These are phyloP conservation scores for Menidia menidia DNA, from an alignment of 2,797 vertebrate genomes.

Conservation along the genomic window DNA sequence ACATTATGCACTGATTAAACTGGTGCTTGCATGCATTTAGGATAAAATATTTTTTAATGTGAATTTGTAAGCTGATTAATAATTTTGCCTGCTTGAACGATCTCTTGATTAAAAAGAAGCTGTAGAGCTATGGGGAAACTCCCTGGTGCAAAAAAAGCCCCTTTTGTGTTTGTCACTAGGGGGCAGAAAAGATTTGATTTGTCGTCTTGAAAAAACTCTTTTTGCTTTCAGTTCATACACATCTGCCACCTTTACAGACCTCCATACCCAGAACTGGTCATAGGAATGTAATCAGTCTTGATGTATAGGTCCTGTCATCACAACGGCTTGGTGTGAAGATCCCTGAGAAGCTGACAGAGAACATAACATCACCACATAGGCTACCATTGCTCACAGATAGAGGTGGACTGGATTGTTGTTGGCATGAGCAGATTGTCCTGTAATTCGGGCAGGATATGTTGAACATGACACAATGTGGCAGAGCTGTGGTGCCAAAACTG, in stretches of 20 bases:
- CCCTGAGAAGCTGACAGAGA: conserved; percentile 13
- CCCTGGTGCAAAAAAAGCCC: conserved; percentile 75
- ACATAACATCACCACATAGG: conserved; percentile 16
- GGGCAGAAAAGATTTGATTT: conserved; percentile 68
- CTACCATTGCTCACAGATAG: conserved; percentile 17
- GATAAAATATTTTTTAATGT: neutral
- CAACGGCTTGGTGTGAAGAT: conserved; percentile 12
- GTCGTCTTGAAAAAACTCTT: conserved; percentile 24
- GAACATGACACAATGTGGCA: conserved; percentile 42
- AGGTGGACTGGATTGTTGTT: conserved; percentile 13
- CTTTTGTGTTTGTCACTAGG: conserved; percentile 61
- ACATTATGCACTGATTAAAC: conserved; percentile 9
- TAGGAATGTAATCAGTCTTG: conserved; percentile 10
- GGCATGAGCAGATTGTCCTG: conserved; percentile 32
- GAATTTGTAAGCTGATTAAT: conserved; percentile 5
- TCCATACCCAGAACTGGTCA: conserved; percentile 10
- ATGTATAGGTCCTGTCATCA: conserved; percentile 21
- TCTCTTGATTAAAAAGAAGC: conserved; percentile 21
- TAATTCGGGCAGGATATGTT: conserved; percentile 20
- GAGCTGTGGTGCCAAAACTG: conserved; percentile 34
- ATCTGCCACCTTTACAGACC: conserved; percentile 14
- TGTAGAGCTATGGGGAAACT: conserved; percentile 53
- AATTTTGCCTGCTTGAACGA: conserved; percentile 1
- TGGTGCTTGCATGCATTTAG: neutral
- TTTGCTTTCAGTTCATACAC: conserved; percentile 18